phyloP scores from a whole-genome alignment of 2,888 invertebrate species.

The Aquatica leii region DNA sequence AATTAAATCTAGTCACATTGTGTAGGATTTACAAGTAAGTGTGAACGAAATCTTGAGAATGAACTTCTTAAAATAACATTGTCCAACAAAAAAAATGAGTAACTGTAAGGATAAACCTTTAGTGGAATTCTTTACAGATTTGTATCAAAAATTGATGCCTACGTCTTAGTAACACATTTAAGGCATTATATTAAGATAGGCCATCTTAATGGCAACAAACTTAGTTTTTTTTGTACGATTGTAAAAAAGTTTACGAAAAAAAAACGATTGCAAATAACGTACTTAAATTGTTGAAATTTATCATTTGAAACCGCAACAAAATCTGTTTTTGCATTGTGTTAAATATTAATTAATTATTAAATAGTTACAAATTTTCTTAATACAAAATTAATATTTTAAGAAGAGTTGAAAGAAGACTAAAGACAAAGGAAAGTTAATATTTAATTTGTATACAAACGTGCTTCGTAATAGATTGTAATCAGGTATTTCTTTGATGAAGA shows the following conservation, averaged over 20 bases:
- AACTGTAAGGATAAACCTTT: no score
- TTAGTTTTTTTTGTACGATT: constrained; percentile 11
- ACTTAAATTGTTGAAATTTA: constrained; percentile 24
- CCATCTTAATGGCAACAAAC: constrained; percentile 7
- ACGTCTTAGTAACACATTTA: constrained; percentile 19
- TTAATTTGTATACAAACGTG: constrained; percentile 25
- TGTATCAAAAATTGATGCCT: constrained; percentile 29
- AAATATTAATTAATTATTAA: no score
- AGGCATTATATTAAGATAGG: constrained; percentile 19
- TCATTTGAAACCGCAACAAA: no score
- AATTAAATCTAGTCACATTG: constrained; percentile 22
- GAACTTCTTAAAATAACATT: constrained; percentile 25
- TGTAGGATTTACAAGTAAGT: constrained; percentile 18
- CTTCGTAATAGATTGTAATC: constrained; percentile 6
- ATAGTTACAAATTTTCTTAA: no score
- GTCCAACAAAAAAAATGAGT: constrained; percentile 23
- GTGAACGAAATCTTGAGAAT: constrained; percentile 14
- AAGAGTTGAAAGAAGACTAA: background rate
- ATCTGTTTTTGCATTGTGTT: no score
- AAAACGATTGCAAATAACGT: no score
- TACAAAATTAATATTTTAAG: no score
- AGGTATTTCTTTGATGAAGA: constrained; percentile 26
- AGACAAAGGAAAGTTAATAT: constrained; percentile 21
- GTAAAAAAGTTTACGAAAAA: constrained; percentile 26
- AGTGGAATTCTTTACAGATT: constrained; percentile 11